Percentiles rank a stretch among this genome's conserved stretches.
Conservation (phyloP, 2,888 invertebrate species). For the Eristalinus sepulchralis region DNA sequence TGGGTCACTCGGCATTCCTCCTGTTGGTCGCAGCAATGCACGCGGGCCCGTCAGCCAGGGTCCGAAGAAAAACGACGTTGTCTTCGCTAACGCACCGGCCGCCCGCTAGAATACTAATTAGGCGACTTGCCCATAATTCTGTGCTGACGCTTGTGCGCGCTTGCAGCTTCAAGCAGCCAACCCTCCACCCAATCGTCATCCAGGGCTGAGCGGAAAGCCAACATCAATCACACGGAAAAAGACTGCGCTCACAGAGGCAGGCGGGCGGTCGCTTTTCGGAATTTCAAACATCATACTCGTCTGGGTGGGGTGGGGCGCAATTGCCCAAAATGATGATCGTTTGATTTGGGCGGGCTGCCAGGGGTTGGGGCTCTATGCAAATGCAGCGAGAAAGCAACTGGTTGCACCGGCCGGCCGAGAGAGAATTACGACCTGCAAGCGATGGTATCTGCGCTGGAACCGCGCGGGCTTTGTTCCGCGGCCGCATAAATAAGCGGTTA, state of each 20-base stretch:
- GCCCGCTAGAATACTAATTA: conserved; percentile 58
- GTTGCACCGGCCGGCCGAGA: conserved; percentile 7
- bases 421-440: conserved; percentile 19
- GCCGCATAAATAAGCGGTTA: conserved; percentile 52
- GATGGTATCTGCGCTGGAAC: conserved; percentile 41
- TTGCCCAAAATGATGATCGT: not conserved
- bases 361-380: conserved; percentile 28
- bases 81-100: conserved; percentile 11
- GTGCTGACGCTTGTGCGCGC: conserved; percentile 14
- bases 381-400: conserved; percentile 40
- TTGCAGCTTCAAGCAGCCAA: conserved; percentile 1
- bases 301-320: conserved; percentile 6
- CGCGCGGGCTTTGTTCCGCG: conserved; percentile 33
- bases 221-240: conserved; percentile 52
- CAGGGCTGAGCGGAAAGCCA: not conserved
- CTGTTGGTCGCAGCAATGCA: not conserved
- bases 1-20: conserved; percentile 61
- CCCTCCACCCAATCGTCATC: not conserved
- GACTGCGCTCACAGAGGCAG: not conserved
- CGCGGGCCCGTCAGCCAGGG: not conserved
- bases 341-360: not conserved
- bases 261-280: conserved; percentile 29
- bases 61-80: conserved; percentile 21
- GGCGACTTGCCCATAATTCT: conserved; percentile 65
- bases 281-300: conserved; percentile 47